Percentiles rank a stretch among this genome's conserved stretches.
Conservation (phyloP, 2,113 vertebrate species). For the Nibea albiflora region DNA sequence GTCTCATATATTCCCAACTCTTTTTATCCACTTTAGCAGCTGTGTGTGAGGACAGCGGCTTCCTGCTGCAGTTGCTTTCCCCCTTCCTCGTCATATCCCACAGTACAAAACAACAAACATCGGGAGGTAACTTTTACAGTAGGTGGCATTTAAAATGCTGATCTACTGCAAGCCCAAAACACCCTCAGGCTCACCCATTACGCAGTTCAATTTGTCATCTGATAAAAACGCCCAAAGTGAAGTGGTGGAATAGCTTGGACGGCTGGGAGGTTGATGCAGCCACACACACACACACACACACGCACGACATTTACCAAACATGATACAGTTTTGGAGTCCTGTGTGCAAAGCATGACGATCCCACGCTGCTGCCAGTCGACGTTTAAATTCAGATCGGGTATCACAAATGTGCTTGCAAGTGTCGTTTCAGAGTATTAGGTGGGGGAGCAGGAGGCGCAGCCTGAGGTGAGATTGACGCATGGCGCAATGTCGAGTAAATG, state of each 20-base stretch:
- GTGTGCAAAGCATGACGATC: conserved; percentile 18
- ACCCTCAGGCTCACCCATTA: conserved; percentile 13
- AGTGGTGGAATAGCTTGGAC: conserved; percentile 26
- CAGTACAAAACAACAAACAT: conserved; percentile 20
- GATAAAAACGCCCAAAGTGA: neutral
- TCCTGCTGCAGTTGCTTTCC: neutral
- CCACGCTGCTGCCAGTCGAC: conserved; percentile 43
- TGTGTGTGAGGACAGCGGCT: neutral
- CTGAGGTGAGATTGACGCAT: conserved; percentile 72
- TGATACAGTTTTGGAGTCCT: conserved; percentile 35
- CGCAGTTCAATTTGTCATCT: conserved; percentile 28
- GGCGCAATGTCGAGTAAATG: conserved; percentile 74
- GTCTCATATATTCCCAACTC: neutral
- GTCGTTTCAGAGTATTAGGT: conserved; percentile 56
- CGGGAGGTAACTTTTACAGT: conserved; percentile 21
- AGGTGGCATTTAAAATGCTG: conserved; percentile 42
- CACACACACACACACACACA: conserved; percentile 9
- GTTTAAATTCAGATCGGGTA: conserved; percentile 69
- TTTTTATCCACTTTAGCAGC: neutral
- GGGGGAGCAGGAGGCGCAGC: conserved; percentile 42
- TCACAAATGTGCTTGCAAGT: conserved; percentile 72
- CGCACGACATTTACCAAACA: conserved; percentile 36
- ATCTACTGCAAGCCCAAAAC: conserved; percentile 12
- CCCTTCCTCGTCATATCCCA: neutral
- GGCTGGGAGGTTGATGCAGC: conserved; percentile 33